Conservation (phyloP, 2,888 invertebrate species). For the Aphodius granarius region DNA sequence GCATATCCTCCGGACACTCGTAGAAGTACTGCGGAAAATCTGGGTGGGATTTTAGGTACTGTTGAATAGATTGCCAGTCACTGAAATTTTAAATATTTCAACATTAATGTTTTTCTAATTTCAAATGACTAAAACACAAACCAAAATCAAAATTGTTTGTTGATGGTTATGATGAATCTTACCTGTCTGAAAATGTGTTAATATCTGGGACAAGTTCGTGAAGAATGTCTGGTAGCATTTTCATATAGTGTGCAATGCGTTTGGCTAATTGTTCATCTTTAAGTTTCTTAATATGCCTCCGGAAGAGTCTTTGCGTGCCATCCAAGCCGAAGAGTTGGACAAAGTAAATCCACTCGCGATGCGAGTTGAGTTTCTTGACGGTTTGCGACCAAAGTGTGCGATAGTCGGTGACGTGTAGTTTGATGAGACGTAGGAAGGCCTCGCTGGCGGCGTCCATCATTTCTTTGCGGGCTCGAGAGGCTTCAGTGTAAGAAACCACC, state of each 20-base stretch:
- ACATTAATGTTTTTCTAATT: neutral
- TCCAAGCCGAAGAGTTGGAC: constrained; percentile 85
- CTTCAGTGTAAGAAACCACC: constrained; percentile 77
- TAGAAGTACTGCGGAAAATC: constrained; percentile 93
- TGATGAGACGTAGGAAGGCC: constrained; percentile 84
- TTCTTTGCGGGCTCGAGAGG: constrained; percentile 83
- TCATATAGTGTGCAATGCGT: constrained; percentile 75
- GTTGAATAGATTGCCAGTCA: constrained; percentile 87
- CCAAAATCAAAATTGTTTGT: constrained; percentile 31
- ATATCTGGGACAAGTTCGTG: constrained; percentile 80
- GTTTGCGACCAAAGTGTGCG: constrained; percentile 87
- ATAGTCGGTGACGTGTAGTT: constrained; percentile 79
- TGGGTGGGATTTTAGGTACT: constrained; percentile 86
- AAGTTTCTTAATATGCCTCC: constrained; percentile 76
- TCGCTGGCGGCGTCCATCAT: constrained; percentile 88
- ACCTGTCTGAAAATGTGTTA: constrained; percentile 65
- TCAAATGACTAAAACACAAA: neutral
- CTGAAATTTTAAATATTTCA: constrained; percentile 52
- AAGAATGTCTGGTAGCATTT: constrained; percentile 74
- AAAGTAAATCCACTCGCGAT: constrained; percentile 87
- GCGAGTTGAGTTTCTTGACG: constrained; percentile 81
- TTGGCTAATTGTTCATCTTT: constrained; percentile 80
- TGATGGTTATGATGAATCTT: constrained; percentile 16
- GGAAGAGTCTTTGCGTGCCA: constrained; percentile 69
- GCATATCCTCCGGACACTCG: constrained; percentile 74